These are phyloP conservation scores for Chionis minor DNA, from an alignment of 2,113 vertebrate genomes.

Conservation along the genomic window DNA sequence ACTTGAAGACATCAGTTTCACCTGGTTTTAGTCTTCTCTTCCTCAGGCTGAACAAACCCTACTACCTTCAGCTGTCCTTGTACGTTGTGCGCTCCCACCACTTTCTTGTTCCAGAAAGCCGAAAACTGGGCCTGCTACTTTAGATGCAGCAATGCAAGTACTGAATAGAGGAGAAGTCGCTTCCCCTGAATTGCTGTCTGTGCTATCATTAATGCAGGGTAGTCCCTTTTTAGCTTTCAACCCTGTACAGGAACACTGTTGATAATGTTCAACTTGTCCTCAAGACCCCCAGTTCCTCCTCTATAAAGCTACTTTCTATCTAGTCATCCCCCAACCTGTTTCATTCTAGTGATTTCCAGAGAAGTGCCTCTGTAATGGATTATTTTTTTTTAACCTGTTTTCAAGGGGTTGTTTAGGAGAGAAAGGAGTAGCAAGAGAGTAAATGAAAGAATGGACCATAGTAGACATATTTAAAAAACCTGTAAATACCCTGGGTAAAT, in stretches of 20 bases:
- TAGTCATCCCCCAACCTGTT: background rate
- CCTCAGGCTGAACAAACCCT: background rate
- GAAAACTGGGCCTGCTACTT: background rate
- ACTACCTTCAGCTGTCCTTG: background rate
- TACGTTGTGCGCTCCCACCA: background rate
- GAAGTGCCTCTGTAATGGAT: background rate
- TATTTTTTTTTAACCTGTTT: background rate
- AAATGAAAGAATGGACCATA: background rate
- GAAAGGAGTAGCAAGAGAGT: background rate
- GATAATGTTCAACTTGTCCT: background rate
- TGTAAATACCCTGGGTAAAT: background rate
- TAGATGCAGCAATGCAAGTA: fast-evolving
- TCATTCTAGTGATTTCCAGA: background rate
- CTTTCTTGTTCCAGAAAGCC: background rate
- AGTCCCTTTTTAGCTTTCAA: background rate
- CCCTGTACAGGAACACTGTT: background rate
- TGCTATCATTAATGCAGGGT: background rate
- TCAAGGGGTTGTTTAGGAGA: background rate
- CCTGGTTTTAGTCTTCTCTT: background rate
- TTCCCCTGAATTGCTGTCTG: background rate
- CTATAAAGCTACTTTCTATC: background rate
- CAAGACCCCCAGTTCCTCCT: background rate
- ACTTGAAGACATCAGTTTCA: background rate
- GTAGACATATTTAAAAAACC: background rate
- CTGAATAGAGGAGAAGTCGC: background rate